Conservation (phyloP, 2,113 vertebrate species). For the Mugil cephalus region DNA sequence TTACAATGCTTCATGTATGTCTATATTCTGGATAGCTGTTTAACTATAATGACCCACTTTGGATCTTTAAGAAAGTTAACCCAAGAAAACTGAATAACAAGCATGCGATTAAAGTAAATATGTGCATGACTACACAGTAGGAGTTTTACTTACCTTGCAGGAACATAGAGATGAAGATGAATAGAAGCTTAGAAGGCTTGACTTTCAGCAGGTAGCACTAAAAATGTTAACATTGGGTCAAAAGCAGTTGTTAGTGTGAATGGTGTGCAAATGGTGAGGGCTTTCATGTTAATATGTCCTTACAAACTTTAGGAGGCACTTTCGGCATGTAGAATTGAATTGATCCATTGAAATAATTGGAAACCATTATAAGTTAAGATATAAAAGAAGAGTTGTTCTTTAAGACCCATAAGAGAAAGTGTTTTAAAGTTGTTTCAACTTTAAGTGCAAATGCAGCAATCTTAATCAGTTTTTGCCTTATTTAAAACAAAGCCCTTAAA, state of each 20-base stretch:
- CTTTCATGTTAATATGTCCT: conserved; percentile 1
- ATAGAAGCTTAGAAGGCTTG: conserved; percentile 69
- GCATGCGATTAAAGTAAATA: neutral
- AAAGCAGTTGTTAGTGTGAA: conserved; percentile 50
- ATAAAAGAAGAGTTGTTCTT: no score
- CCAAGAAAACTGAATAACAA: neutral
- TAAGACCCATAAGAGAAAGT: no score
- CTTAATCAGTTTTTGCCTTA: no score
- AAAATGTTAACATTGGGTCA: conserved; percentile 70
- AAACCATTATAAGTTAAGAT: no score
- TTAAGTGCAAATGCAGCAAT: no score
- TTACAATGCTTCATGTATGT: neutral
- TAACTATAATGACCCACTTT: no score
- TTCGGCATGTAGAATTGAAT: no score
- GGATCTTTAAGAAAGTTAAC: no score
- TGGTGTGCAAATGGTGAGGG: conserved; percentile 1
- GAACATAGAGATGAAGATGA: conserved; percentile 70
- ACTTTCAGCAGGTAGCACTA: conserved; percentile 67
- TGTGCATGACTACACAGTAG: no score
- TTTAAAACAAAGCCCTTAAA: no score
- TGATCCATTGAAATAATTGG: no score
- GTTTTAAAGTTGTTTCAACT: no score
- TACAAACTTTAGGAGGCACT: neutral
- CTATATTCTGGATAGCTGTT: neutral
- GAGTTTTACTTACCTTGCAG: conserved; percentile 58